Base-by-base conservation (phyloP, 1,140 invertebrate genomes). In the Zaprionus capensis region DNA sequence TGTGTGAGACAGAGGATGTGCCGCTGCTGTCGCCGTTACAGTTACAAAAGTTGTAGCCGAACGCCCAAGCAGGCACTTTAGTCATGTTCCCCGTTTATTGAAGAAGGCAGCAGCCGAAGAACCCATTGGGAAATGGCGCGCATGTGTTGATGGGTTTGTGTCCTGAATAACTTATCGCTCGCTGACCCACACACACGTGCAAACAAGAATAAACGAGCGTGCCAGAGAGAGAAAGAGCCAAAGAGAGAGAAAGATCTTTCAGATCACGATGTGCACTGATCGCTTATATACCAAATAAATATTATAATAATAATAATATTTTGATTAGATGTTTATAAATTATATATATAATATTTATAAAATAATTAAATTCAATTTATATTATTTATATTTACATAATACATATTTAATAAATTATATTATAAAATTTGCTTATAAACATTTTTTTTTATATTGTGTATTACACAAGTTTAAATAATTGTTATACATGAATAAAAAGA, bases 31-130 rank as follows among this genome's bases (percentile, higher is more conserved):
- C 64, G 84, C 81, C 81, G 75, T 85, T 78, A 81, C 78, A 51
- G 78, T 81, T 75, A 81, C 78, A 85, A 85, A 84, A 81, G 76
- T 78, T 85, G 78, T 85, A 79, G 78, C 78, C 75, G 81, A 81
- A 64, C 53, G 59, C 69, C 74, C 80, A 74, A 81, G 78, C 69
- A 79, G 66, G 67, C 77, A 72, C 72, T 83, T 71, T 73, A 67
- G 73, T 75, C 81, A 67, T 71, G 65, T 63, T 80, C 38, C 61
- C 75, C 70, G 81, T 88, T 83, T 84, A 88, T 83, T 87, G 84
- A 88, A 80, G 80, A 88, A 87, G 80, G 76, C 77, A 46, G 41
- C 59, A 59, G 36, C 31, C 28, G 64, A 59, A 51, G 31, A 36
- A 76, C 77, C 77, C 77, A 64, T 76, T 80, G 68, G 73, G 64